A percentile compares a stretch with the other conserved stretches of the same genome.
Conservation (phyloP, 2,113 vertebrate genomes). For the Scytalopus superciliaris region DNA sequence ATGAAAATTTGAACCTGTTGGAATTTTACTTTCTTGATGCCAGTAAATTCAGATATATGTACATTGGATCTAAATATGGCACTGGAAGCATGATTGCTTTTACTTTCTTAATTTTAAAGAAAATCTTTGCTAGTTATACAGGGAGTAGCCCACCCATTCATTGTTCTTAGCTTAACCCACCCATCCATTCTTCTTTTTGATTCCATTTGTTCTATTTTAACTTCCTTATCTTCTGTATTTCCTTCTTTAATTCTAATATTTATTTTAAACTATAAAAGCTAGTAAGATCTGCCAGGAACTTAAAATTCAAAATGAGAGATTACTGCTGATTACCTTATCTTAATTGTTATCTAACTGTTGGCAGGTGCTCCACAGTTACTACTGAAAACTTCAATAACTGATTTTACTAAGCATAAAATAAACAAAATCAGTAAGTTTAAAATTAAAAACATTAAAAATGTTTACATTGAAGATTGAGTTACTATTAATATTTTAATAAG, state of each 20-base stretch:
- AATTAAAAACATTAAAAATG: not conserved
- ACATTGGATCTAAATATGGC: not conserved
- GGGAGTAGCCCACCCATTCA: not conserved
- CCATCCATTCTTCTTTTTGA: slow-evolving; percentile 10
- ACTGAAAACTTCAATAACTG: not conserved
- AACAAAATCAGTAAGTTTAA: not conserved
- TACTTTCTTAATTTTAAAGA: not conserved
- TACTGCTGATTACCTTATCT: slow-evolving; percentile 7
- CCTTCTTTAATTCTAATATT: slow-evolving; percentile 6
- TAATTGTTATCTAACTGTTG: not conserved
- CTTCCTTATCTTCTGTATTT: slow-evolving; percentile 35
- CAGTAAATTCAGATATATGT: not conserved
- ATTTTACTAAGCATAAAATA: not conserved
- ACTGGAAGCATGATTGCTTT: not conserved
- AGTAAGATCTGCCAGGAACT: not conserved
- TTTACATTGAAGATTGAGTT: not conserved
- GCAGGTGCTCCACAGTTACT: not conserved
- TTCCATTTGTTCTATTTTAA: slow-evolving; percentile 20
- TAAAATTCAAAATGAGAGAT: not conserved
- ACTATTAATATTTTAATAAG: not conserved
- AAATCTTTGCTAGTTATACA: not conserved
- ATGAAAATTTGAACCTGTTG: not conserved
- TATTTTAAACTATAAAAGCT: slow-evolving; percentile 10
- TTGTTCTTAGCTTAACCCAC: slow-evolving; percentile 18
- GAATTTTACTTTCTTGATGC: not conserved